These are phyloP conservation scores for Oryzias sinensis DNA, from an alignment of 2,797 vertebrate species.

Conservation along the genomic window DNA sequence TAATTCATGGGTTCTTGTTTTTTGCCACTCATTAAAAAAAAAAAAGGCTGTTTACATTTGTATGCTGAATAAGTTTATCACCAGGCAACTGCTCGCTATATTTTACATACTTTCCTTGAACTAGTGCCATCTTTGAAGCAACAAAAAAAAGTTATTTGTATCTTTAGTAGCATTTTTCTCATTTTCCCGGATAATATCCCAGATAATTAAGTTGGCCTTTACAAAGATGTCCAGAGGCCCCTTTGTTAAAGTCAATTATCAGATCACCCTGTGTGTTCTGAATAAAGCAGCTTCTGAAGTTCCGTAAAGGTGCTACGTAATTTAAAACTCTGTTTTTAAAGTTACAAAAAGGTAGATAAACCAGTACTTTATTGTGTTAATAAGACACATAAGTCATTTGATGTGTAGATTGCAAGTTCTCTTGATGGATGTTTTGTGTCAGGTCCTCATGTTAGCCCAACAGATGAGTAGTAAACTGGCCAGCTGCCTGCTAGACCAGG, in stretches of 20 bases:
- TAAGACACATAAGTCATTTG: conserved; percentile 51
- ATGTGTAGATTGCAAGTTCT: conserved; percentile 47
- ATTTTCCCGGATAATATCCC: neutral
- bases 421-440: conserved; percentile 57
- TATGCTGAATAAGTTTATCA: conserved; percentile 18
- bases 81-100: conserved; percentile 15
- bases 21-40: conserved; percentile 8
- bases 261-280: too few species aligned
- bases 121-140: conserved; percentile 6
- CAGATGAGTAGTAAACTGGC: conserved; percentile 31
- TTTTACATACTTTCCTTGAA: conserved; percentile 1
- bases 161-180: neutral
- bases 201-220: neutral
- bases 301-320: conserved; percentile 1
- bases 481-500: conserved; percentile 45
- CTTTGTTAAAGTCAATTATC: conserved; percentile 3
- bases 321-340: conserved; percentile 18
- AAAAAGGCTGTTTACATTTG: conserved; percentile 12
- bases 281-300: conserved; percentile 1
- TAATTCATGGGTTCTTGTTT: conserved; percentile 2
- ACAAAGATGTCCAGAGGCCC: conserved; percentile 1
- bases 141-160: neutral
- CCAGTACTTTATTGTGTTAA: conserved; percentile 56
- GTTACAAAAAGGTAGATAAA: neutral
- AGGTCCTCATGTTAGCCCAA: conserved; percentile 36